Evolutionary conservation across 1,140 invertebrate genomes (phyloP), one percentile per base, ranked within the genome.

Genomic region (Zaprionus camerounensis): DNA sequence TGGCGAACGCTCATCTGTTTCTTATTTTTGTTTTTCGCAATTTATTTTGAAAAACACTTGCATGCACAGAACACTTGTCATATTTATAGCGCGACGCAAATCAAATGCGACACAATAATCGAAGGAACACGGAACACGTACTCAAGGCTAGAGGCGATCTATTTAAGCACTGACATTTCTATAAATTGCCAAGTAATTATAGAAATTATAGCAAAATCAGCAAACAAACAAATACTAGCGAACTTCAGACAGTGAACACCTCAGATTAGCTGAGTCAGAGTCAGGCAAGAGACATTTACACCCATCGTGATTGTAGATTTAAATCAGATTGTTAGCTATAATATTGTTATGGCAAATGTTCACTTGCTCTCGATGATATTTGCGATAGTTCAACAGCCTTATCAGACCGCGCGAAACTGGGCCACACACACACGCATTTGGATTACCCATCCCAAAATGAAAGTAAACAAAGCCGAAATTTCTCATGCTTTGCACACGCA

Each of bases 381-480:
- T 51, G 20, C 20, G 1, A 24, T 24, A 51, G 46, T 51, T 51
- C 46, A 51, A 51, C 20, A 51, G 20, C 53, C 67, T 71, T 75
- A 75, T 75, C 72, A 59, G 20, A 36, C 13, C 13, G 38, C 5
- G 56, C 20, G 22, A 26, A 75, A 71, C 53, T 75, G 72, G 73
- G 73, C 15, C 73, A 71, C 61, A 64, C 61, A 64, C 61, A 64
- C 59, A 64, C 28, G 55, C 59, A 57, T 70, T 70, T 68, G 36
- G 46, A 53, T 73, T 68, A 65, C 22, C 51, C 20, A 31, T 64
- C 13, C 57, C 31, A 55, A 76, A 71, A 76, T 36, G 73, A 76
- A 76, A 71, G 73, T 76, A 76, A 76, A 76, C 73, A 76, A 61
- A 57, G 44, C 12, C 49, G 6, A 51, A 64, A 81, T 41, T 83